Evolutionary conservation across 2,113 vertebrate species (phyloP).

Genomic region (Gallinago undulata): DNA sequence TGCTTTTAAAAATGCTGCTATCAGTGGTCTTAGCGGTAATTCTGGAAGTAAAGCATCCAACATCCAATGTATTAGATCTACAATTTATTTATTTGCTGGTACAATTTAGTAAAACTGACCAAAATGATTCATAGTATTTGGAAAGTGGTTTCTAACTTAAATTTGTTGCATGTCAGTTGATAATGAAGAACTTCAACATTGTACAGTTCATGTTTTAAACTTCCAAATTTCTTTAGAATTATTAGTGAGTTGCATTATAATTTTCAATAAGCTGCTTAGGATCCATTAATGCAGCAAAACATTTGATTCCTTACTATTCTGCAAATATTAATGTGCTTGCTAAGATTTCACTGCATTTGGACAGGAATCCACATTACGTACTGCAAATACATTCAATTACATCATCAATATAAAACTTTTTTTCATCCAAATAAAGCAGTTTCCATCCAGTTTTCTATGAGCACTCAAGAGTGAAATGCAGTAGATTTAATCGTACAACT

Average conservation of each 20-base stretch:
- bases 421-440: background rate
- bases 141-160: background rate
- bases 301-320: background rate
- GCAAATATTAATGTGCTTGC: background rate
- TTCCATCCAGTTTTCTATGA: background rate
- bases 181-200: background rate
- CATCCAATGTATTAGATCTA: constrained; percentile 10
- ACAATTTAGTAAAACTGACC: constrained; percentile 32
- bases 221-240: background rate
- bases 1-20: background rate
- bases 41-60: constrained; percentile 38
- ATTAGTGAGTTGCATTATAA: background rate
- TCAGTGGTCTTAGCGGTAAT: background rate
- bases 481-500: background rate
- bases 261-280: background rate
- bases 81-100: constrained; percentile 38
- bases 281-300: background rate
- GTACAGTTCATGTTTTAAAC: background rate
- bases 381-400: constrained; percentile 28
- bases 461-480: background rate
- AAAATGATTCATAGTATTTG: background rate
- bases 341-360: background rate
- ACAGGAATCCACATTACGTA: background rate
- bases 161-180: background rate
- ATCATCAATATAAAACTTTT: background rate